Base-by-base conservation (phyloP, 2,113 vertebrate genomes). In the Amia ocellicauda region DNA sequence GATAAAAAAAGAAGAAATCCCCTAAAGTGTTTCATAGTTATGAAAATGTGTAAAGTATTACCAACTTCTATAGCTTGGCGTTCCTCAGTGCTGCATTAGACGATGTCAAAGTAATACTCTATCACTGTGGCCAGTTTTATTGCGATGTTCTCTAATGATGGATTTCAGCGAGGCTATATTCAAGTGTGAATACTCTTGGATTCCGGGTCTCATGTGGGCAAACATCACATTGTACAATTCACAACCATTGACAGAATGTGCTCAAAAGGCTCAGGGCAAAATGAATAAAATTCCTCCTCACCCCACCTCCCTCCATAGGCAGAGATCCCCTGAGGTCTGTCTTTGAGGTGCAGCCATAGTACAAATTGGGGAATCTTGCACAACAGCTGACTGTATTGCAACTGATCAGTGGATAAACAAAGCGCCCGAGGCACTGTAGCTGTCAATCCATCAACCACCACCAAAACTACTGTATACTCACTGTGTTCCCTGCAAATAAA, bases 311-410 rank as follows among this genome's bases (percentile, higher is more conserved):
- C 19, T 50, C 55, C 45, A 51, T 40, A 53, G 47, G 45, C 41
- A 60, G 31, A 22, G 16, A 20, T 47, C 64, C 57, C 64, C 16
- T 43, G 28, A 45, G 47, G 64, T 66, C 29, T 20, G 28, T 22
- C 58, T 66, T 45, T 60, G 58, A 54, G 56, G 31, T 43, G 49
- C 58, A 53, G 57, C 24, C 22, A 22, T 60, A 42, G 31, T 36
- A 53, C 57, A 66, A 66, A 66, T 66, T 66, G 64, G 62, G 64
- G 57, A 53, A 66, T 60, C 43, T 52, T 66, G 45, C 57, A 60
- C 57, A 66, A 60, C 56, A 66, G 45, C 56, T 60, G 64, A 52
- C 47, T 60, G 49, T 14, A 31, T 40, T 10, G 45, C 58, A 60
- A 49, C 56, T 66, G 64, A 66, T 28, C 47, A 47, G 57, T 60